Evolutionary conservation across 2,888 invertebrate genomes (phyloP), one percentile per base, ranked within the genome.

Genomic region (Copidosoma aretas): DNA sequence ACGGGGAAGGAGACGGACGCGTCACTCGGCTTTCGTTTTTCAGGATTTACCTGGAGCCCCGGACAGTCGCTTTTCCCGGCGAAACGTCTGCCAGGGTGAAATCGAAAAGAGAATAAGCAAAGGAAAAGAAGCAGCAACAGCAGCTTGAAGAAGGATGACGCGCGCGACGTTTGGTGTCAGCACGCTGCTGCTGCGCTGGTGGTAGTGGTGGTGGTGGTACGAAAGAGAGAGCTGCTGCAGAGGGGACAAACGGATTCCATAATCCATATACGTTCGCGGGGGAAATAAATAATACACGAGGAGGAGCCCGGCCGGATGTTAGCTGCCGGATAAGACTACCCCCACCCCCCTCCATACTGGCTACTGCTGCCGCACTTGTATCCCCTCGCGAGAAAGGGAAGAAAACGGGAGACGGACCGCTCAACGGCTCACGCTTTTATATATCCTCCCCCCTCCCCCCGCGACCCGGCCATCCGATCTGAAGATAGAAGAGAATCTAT

Each of bases 241-340:
- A 62, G 24, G 15, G 54, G 52, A 14, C 54, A 60, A 64, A 49
- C 68, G 62, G 56, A 76, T 77, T 75, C 79, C 77, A 77, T 81
- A 80, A 82, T 82, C 81, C 81, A 78, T 80, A 80, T 80, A 80
- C 74, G 77, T 80, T 77, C 77, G 75, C 75, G 74, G 68, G 43
- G 43, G 74, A 80, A 81, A 81, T 82, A 82, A 82, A 82, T 82
- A 82, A 82, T 81, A 81, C 79, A 80, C 68, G 76, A 78, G 77
- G 67, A 69, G 71, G 4, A 5, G 32, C 72, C 68, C 70, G 71
- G 64, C 67, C 66, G 74, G 77, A 74, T 75, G 72, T 70, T 61
- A 74, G 76, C 73, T 74, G 71, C 68, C 68, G 75, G 77, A 78
- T 76, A 76, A 77, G 77, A 76, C 75, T 71, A 57, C 64, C 56